A percentile compares a stretch with the other conserved stretches of the same genome.
Evolutionary conservation across 2,888 invertebrate species (phyloP).

Genomic region (Callimorpha dominula): DNA sequence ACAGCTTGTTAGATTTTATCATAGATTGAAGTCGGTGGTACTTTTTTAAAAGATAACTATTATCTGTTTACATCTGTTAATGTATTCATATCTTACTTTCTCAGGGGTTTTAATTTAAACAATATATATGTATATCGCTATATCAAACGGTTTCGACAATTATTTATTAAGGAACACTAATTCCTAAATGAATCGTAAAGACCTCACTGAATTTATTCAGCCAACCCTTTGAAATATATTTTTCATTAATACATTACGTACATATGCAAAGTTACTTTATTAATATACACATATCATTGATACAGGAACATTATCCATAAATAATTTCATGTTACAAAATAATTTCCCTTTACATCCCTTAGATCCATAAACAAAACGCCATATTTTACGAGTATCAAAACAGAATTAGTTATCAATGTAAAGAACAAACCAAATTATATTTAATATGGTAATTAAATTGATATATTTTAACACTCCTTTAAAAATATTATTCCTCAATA

Average conservation of each 20-base stretch:
- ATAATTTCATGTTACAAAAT: background rate
- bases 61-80: no score
- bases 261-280: background rate
- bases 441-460: background rate
- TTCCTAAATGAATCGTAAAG: no score
- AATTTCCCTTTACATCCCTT: background rate
- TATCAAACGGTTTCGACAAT: no score
- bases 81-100: no score
- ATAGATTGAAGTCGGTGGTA: no score
- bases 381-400: background rate
- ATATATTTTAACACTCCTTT: background rate
- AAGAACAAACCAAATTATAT: background rate
- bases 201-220: background rate
- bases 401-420: background rate
- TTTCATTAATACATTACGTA: background rate
- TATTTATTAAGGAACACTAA: no score
- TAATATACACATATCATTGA: background rate
- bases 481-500: no score
- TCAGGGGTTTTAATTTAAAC: no score
- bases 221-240: background rate
- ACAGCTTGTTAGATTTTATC: no score
- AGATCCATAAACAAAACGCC: background rate
- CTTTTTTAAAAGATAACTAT: no score
- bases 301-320: background rate
- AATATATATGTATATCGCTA: no score